Evolutionary conservation across 1,140 invertebrate genomes (phyloP).

Genomic region (Philaenus spumarius): DNA sequence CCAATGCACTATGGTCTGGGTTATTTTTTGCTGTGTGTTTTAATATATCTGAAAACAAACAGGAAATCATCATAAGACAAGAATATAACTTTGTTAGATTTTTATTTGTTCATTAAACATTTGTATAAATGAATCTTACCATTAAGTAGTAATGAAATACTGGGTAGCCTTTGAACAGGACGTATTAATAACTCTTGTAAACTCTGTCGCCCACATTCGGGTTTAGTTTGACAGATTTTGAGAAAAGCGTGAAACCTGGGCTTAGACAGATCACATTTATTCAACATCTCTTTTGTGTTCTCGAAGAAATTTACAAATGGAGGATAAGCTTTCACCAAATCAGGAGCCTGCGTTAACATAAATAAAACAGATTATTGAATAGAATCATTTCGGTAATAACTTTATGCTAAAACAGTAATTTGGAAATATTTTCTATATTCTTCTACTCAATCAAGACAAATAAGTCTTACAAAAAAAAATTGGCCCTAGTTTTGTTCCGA

Average conservation of each 20-base stretch:
- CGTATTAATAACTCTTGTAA: slow-evolving; percentile 92
- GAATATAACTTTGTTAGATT: no score
- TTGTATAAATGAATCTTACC: slow-evolving; percentile 48
- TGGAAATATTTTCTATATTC: no score
- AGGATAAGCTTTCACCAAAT: slow-evolving; percentile 88
- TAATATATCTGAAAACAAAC: slow-evolving; percentile 65
- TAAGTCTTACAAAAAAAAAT: no score
- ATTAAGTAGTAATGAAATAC: slow-evolving; percentile 87
- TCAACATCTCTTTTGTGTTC: slow-evolving; percentile 88
- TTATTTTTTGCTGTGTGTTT: slow-evolving; percentile 84
- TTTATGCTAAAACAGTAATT: no score
- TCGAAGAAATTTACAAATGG: slow-evolving; percentile 98
- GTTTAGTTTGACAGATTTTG: slow-evolving; percentile 87
- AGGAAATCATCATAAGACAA: neutral
- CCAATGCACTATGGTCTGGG: slow-evolving; percentile 75
- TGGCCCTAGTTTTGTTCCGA: no score
- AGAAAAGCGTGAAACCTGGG: slow-evolving; percentile 96
- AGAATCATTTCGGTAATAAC: no score
- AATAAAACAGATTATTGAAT: neutral
- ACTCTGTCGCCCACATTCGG: slow-evolving; percentile 92
- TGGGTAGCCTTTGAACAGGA: slow-evolving; percentile 93
- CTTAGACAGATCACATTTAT: slow-evolving; percentile 83
- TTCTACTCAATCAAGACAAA: no score
- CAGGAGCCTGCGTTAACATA: slow-evolving; percentile 43
- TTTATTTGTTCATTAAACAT: no score